A percentile compares a stretch with the other conserved stretches of the same genome.
Conservation (phyloP, 2,797 vertebrate genomes). For the Lutjanus argentimaculatus region DNA sequence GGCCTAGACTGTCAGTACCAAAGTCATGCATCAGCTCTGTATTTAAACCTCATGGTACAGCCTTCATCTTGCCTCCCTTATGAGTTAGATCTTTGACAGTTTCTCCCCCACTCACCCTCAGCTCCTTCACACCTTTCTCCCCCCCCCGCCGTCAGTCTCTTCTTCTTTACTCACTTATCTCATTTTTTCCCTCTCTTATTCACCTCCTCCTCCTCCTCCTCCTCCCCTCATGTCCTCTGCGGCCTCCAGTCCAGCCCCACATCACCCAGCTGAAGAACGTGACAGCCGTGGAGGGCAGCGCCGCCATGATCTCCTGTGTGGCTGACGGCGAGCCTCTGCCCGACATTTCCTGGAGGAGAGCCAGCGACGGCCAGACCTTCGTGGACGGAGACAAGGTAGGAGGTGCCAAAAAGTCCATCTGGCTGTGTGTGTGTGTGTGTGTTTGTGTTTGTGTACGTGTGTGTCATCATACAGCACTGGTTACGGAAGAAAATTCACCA, state of each 20-base stretch:
- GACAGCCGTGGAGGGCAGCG: slow-evolving; percentile 94
- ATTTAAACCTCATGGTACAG: slow-evolving; percentile 54
- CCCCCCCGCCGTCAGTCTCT: slow-evolving; percentile 4
- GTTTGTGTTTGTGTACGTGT: background rate
- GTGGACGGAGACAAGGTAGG: slow-evolving; percentile 94
- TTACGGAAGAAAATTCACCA: too few relatives aligned
- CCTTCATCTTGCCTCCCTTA: slow-evolving; percentile 54
- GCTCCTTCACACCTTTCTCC: slow-evolving; percentile 4
- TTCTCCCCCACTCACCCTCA: slow-evolving; percentile 34
- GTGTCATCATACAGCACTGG: background rate
- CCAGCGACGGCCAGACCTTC: slow-evolving; percentile 90
- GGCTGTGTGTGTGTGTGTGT: slow-evolving; percentile 15
- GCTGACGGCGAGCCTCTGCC: slow-evolving; percentile 96
- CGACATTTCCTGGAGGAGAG: slow-evolving; percentile 97
- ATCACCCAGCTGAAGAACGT: slow-evolving; percentile 97
- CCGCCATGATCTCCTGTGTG: slow-evolving; percentile 93
- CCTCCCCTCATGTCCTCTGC: slow-evolving; percentile 13
- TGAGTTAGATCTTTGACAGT: slow-evolving; percentile 57
- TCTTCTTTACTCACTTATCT: slow-evolving; percentile 31
- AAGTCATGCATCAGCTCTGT: slow-evolving; percentile 67
- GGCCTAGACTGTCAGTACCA: slow-evolving; percentile 63
- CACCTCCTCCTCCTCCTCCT: background rate
- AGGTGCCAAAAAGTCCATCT: slow-evolving; percentile 61
- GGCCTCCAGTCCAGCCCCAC: slow-evolving; percentile 95
- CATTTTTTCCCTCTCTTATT: background rate